Percentiles rank a stretch among this genome's conserved stretches.
Conservation (phyloP, 2,888 invertebrate genomes). For the Drosophila mayaguana region DNA sequence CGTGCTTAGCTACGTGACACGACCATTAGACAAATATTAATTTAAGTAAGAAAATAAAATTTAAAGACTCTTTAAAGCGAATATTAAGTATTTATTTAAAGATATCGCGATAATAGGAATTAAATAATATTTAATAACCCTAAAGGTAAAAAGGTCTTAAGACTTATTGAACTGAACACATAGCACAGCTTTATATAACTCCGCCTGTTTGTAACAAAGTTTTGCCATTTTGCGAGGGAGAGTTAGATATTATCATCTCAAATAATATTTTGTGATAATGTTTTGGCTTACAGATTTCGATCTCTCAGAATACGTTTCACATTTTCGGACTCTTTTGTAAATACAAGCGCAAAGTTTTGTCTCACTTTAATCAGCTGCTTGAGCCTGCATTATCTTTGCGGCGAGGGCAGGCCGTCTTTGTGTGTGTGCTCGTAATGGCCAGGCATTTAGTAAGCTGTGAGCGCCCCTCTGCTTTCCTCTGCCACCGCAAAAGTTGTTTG, state of each 20-base stretch:
- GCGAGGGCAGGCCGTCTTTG: background rate
- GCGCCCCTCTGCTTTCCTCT: background rate
- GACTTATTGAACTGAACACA: no score
- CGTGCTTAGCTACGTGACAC: background rate
- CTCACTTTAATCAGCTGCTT: background rate
- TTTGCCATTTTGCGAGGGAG: no score
- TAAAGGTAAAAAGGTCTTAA: no score
- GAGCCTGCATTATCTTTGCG: background rate
- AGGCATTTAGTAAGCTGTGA: slow-evolving; percentile 66
- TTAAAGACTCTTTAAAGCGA: no score
- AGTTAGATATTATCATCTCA: no score
- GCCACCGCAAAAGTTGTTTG: slow-evolving; percentile 72
- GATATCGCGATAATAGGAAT: no score
- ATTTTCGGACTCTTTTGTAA: background rate
- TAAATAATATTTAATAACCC: no score
- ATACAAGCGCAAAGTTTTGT: background rate
- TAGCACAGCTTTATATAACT: no score
- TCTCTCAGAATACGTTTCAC: background rate
- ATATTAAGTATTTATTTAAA: background rate
- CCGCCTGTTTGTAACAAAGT: no score
- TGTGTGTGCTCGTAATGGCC: slow-evolving; percentile 37
- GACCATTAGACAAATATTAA: background rate
- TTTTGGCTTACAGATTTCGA: no score
- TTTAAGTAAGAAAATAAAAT: no score
- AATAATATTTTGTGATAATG: no score